phyloP scores from a whole-genome alignment of 2,113 vertebrate genomes.

The Heteronetta atricapilla region DNA sequence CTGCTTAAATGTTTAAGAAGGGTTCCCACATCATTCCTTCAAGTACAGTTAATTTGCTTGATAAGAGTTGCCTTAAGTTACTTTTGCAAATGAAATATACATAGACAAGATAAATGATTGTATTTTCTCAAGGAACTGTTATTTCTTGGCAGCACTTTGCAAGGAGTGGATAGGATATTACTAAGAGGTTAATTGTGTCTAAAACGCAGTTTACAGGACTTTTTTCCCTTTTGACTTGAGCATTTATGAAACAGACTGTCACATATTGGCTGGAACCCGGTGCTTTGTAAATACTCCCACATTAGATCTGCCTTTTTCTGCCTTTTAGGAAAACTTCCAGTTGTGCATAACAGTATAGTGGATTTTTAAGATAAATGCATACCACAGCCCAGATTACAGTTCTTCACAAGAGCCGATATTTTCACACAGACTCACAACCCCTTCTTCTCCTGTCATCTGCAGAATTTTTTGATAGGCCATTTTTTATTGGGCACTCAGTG shows the following conservation, averaged over 20 bases:
- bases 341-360: not conserved
- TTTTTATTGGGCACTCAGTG: constrained; percentile 36
- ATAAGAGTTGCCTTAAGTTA: not conserved
- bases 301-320: constrained; percentile 13
- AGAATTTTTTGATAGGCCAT: constrained; percentile 32
- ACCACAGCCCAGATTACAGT: not conserved
- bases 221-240: not conserved
- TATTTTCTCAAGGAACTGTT: constrained; percentile 1
- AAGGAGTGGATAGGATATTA: not conserved
- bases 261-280: not conserved
- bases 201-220: not conserved
- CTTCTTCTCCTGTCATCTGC: constrained; percentile 9
- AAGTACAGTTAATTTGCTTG: not conserved
- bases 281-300: constrained; percentile 4
- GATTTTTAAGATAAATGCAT: not conserved
- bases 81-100: not conserved
- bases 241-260: not conserved
- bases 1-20: not conserved
- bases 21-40: not conserved
- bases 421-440: not conserved
- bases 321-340: constrained; percentile 4
- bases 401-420: constrained; percentile 7
- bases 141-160: not conserved
- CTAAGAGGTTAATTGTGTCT: not conserved
- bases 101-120: not conserved